phyloP scores from a whole-genome alignment of 2,888 invertebrate species.

The Patella depressa region DNA sequence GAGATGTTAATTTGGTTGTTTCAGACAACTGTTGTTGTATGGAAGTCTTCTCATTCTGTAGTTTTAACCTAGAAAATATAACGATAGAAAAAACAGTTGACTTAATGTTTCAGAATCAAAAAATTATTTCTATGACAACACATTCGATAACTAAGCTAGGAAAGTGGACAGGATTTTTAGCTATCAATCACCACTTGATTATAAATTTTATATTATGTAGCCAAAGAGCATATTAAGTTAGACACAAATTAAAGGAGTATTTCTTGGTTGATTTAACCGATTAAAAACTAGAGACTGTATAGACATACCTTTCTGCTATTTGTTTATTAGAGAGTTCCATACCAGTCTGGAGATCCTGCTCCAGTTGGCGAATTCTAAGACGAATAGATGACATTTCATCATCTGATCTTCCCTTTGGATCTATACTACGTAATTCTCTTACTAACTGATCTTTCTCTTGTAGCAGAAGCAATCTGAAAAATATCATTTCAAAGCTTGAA shows the following conservation, averaged over 20 bases:
- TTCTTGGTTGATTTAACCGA: no score
- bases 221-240: no score
- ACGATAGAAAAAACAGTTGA: neutral
- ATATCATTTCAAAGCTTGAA: neutral
- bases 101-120: neutral
- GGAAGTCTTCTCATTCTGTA: slow-evolving; percentile 92
- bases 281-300: no score
- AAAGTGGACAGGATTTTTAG: no score
- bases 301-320: slow-evolving; percentile 83
- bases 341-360: slow-evolving; percentile 91
- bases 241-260: no score
- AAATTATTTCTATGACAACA: no score
- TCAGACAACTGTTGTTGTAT: slow-evolving; percentile 89
- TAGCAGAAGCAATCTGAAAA: slow-evolving; percentile 82
- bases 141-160: no score
- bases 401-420: slow-evolving; percentile 79
- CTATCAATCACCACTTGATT: no score
- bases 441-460: slow-evolving; percentile 96
- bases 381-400: slow-evolving; percentile 90
- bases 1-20: slow-evolving; percentile 89
- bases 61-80: slow-evolving; percentile 75
- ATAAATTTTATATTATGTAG: no score
- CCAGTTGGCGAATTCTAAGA: slow-evolving; percentile 86
- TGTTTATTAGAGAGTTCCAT: slow-evolving; percentile 92
- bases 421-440: slow-evolving; percentile 84